A percentile compares a stretch with the other conserved stretches of the same genome.
Conservation (phyloP, 2,888 invertebrate species). For the Tetropium fuscum region DNA sequence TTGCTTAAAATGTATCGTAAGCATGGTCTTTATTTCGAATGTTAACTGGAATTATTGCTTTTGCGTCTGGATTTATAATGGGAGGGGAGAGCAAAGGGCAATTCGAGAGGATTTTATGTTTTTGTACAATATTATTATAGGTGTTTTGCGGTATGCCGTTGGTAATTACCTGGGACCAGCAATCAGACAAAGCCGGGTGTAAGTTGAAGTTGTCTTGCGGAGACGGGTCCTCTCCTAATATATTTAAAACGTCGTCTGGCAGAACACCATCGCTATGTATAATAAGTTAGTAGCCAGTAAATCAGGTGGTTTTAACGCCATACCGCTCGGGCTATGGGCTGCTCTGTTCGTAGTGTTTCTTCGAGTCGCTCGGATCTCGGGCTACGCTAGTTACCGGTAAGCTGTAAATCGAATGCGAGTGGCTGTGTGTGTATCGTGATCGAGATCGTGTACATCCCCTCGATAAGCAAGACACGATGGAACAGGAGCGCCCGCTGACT, state of each 20-base stretch:
- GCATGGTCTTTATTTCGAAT: neutral
- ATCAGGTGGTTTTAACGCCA: too few species aligned
- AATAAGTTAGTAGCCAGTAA: too few species aligned
- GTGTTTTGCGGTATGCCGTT: neutral
- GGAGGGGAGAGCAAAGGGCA: neutral
- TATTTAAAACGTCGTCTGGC: neutral
- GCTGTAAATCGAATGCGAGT: too few species aligned
- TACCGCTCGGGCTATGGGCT: too few species aligned
- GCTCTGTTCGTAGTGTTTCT: too few species aligned
- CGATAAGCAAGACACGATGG: too few species aligned
- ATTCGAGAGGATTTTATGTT: neutral
- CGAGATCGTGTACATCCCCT: too few species aligned
- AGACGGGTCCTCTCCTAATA: conserved; percentile 1
- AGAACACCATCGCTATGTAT: conserved; percentile 1
- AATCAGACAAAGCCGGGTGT: neutral
- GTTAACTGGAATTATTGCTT: neutral
- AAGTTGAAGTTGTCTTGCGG: neutral
- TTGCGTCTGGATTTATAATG: conserved; percentile 1
- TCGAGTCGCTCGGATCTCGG: too few species aligned
- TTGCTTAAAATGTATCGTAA: neutral
- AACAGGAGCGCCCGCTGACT: too few species aligned
- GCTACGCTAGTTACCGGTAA: too few species aligned
- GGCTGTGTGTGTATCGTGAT: too few species aligned
- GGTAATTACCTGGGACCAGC: neutral
- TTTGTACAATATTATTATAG: neutral